Percentiles rank a stretch among this genome's conserved stretches.
Evolutionary conservation across 2,113 vertebrate species (phyloP).

Genomic region (Engystomops pustulosus): DNA sequence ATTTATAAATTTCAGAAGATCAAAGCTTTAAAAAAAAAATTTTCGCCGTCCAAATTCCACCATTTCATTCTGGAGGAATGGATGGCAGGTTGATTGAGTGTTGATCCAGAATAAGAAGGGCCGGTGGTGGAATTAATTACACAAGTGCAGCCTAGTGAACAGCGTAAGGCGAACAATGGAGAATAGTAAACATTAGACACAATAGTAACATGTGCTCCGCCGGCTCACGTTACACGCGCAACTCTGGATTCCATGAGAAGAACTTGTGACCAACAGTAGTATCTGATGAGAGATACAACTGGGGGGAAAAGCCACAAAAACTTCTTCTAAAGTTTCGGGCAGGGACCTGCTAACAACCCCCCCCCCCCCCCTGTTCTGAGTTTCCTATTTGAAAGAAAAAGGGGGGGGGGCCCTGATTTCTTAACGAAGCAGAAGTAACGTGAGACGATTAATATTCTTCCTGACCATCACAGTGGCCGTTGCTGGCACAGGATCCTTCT

Average conservation of each 20-base stretch:
- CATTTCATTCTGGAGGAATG: too few relatives aligned
- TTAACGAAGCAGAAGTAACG: constrained; percentile 61
- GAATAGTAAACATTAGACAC: constrained; percentile 4
- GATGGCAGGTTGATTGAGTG: neutral
- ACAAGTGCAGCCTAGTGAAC: neutral
- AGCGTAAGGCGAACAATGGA: neutral
- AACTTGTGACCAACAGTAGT: neutral
- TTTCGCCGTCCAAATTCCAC: too few relatives aligned
- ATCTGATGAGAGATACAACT: neutral
- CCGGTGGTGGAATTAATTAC: neutral
- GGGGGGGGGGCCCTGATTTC: too few relatives aligned
- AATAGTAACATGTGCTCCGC: neutral
- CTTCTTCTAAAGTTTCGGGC: neutral
- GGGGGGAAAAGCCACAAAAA: neutral
- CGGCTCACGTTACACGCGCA: neutral
- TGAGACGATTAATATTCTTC: constrained; percentile 61
- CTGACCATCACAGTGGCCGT: constrained; percentile 60
- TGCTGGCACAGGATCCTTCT: constrained; percentile 61
- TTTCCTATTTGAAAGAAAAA: constrained; percentile 19
- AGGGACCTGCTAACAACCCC: neutral
- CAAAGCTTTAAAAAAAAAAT: too few relatives aligned
- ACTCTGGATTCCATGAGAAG: constrained; percentile 11
- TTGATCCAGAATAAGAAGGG: neutral
- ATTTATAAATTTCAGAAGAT: too few relatives aligned
- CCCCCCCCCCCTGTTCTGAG: neutral